Conservation (phyloP, 2,797 vertebrate species). For the Cyclura pinguis region DNA sequence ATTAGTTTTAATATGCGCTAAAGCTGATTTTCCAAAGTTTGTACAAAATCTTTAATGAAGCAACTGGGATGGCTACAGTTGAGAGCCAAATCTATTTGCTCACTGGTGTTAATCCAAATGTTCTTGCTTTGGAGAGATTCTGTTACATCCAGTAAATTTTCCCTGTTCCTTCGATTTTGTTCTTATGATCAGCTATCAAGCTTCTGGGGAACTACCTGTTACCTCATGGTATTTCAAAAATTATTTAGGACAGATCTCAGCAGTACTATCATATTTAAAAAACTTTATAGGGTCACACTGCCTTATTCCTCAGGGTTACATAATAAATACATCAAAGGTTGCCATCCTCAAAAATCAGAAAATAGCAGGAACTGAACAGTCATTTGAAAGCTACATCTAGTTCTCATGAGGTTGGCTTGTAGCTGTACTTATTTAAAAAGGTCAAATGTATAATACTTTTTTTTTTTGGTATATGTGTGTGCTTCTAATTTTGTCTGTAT, state of each 20-base stretch:
- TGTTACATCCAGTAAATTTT: fast-evolving
- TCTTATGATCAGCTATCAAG: fast-evolving
- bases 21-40: constrained; percentile 65
- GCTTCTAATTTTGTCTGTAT: not conserved
- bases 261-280: constrained; percentile 6
- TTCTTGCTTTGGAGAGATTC: constrained; percentile 12
- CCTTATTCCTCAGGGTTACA: constrained; percentile 9
- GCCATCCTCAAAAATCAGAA: not conserved
- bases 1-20: constrained; percentile 56
- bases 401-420: not conserved
- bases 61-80: constrained; percentile 45
- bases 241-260: not conserved
- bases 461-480: not conserved
- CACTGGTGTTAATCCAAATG: not conserved
- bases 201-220: not conserved
- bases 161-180: not conserved
- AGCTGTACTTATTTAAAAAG: not conserved
- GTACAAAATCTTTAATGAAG: constrained; percentile 65
- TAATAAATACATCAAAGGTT: not conserved
- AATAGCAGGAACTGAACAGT: constrained; percentile 44
- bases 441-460: not conserved
- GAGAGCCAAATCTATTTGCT: constrained; percentile 57
- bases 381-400: constrained; percentile 20
- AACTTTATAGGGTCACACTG: not conserved
- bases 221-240: fast-evolving